Evolutionary conservation across 2,113 vertebrate species (phyloP).

Genomic region (Catagonus wagneri): DNA sequence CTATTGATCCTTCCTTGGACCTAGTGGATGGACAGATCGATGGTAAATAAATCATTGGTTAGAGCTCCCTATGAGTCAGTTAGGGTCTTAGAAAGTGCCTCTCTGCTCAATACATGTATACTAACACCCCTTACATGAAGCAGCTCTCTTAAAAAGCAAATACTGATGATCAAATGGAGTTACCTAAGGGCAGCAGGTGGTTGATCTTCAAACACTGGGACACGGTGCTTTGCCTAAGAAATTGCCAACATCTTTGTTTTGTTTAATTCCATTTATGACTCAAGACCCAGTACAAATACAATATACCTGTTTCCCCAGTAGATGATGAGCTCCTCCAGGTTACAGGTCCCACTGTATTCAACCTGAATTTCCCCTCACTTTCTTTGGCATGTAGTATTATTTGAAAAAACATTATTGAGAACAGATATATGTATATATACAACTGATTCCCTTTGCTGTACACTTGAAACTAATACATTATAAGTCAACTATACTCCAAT

Average conservation of each 20-base stretch:
- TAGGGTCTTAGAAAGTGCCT: background rate
- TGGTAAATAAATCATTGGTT: constrained; percentile 54
- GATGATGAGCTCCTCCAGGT: background rate
- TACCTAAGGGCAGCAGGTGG: background rate
- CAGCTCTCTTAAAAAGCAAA: background rate
- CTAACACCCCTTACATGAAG: background rate
- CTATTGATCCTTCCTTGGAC: constrained; percentile 57
- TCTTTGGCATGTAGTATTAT: background rate
- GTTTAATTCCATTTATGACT: constrained; percentile 11
- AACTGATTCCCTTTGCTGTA: too few relatives aligned
- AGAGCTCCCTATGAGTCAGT: background rate
- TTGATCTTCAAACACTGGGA: background rate
- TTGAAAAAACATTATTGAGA: background rate
- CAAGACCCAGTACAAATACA: background rate
- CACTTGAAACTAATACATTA: too few relatives aligned
- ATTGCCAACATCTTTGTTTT: background rate
- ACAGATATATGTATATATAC: background rate
- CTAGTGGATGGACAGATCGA: constrained; percentile 53
- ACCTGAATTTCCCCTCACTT: background rate
- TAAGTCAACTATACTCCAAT: background rate
- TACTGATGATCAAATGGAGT: background rate
- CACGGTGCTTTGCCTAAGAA: background rate
- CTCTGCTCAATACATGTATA: background rate
- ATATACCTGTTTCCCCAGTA: background rate
- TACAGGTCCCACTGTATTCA: background rate